A percentile compares a stretch with the other conserved stretches of the same genome.
Evolutionary conservation across 2,797 vertebrate species (phyloP).

Genomic region (Uromys caudimaculatus): DNA sequence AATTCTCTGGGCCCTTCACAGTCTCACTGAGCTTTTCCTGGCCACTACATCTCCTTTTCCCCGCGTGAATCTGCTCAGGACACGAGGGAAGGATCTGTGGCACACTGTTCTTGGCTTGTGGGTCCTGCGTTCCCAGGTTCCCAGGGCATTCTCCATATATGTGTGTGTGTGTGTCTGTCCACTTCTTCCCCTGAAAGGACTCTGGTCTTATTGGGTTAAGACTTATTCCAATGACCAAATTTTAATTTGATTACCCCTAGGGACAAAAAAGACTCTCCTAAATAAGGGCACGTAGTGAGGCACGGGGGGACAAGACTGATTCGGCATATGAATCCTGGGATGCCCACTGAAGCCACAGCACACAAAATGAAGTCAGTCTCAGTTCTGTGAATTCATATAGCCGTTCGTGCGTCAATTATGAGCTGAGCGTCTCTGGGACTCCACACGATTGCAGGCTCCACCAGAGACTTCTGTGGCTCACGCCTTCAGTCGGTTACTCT

Average conservation of each 20-base stretch:
- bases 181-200: not conserved
- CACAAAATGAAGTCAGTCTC: not conserved
- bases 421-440: not conserved
- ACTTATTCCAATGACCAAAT: not conserved
- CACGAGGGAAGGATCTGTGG: not conserved
- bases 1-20: not conserved
- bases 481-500: not conserved
- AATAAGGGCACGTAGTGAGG: not conserved
- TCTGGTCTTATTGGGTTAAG: not conserved
- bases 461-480: not conserved
- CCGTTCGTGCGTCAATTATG: not conserved
- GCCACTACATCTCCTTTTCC: not conserved
- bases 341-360: not conserved
- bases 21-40: not conserved
- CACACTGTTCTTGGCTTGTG: not conserved
- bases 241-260: conserved; percentile 1
- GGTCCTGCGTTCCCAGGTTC: not conserved
- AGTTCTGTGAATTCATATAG: not conserved
- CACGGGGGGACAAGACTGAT: not conserved
- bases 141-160: not conserved
- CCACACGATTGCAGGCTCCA: not conserved
- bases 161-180: not conserved
- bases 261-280: not conserved
- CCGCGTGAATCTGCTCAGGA: not conserved
- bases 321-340: not conserved